phyloP scores from a whole-genome alignment of 2,888 invertebrate genomes.

The Parnassius glacialis region DNA sequence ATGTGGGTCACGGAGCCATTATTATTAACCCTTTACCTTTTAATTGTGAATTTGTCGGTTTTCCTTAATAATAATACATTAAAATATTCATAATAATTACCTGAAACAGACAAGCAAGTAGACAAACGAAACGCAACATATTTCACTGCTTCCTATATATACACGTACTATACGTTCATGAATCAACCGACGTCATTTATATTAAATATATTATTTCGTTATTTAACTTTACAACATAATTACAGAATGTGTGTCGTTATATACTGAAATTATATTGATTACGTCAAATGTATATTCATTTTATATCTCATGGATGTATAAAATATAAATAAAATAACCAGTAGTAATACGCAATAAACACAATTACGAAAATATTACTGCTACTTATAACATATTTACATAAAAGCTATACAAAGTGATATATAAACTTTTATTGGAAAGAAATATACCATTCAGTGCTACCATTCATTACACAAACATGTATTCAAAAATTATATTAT shows the following conservation, averaged over 20 bases:
- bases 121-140: conserved; percentile 10
- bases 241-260: background rate
- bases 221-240: conserved; percentile 12
- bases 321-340: conserved; percentile 17
- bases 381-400: conserved; percentile 12
- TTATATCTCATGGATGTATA: conserved; percentile 2
- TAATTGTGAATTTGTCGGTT: no score
- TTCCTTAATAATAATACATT: no score
- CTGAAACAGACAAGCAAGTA: conserved; percentile 17
- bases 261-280: no score
- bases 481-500: conserved; percentile 11
- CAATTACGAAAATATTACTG: conserved; percentile 18
- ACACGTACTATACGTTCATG: background rate
- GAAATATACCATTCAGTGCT: conserved; percentile 7
- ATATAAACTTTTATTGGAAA: conserved; percentile 24
- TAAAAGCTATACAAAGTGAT: conserved; percentile 17
- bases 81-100: conserved; percentile 7
- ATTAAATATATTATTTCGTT: conserved; percentile 18
- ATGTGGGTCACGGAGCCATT: no score
- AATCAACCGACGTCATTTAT: conserved; percentile 4
- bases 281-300: background rate
- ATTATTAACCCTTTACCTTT: no score
- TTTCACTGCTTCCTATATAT: background rate
- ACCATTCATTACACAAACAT: conserved; percentile 5
- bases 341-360: conserved; percentile 2